Conservation (phyloP, 2,797 vertebrate genomes). For the Eremophila alpestris region DNA sequence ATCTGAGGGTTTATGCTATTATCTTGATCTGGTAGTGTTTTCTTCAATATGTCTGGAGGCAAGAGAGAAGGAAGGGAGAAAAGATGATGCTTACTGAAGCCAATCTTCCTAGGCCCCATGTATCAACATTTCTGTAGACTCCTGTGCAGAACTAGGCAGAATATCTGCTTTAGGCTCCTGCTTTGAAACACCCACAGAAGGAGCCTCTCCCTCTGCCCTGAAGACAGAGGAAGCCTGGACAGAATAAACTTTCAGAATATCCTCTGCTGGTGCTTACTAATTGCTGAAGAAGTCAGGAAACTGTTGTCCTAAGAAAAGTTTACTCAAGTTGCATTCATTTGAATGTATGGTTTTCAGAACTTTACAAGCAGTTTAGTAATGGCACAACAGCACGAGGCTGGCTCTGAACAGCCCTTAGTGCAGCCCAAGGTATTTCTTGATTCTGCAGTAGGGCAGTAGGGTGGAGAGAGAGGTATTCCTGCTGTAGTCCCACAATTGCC, state of each 20-base stretch:
- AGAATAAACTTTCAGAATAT: not conserved
- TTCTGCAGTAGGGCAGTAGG: not conserved
- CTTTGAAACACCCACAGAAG: not conserved
- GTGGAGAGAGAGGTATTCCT: not conserved
- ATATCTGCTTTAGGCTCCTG: not conserved
- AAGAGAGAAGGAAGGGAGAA: not conserved
- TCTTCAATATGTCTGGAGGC: not conserved
- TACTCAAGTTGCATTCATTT: not conserved
- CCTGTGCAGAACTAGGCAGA: not conserved
- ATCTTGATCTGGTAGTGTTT: not conserved
- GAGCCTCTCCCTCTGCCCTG: not conserved
- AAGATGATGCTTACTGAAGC: not conserved
- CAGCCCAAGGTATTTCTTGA: not conserved
- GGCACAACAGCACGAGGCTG: not conserved
- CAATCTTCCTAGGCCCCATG: not conserved
- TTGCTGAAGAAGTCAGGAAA: not conserved
- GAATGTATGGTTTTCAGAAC: not conserved
- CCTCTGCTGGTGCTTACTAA: not conserved
- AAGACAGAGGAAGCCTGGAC: not conserved
- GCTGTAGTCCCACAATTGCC: not conserved
- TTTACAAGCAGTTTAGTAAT: not conserved
- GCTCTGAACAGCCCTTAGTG: not conserved
- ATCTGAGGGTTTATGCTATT: not conserved
- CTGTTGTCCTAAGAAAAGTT: not conserved
- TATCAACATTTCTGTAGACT: not conserved